Evolutionary conservation across 1,140 invertebrate genomes (phyloP).

Genomic region (Pissodes strobi): DNA sequence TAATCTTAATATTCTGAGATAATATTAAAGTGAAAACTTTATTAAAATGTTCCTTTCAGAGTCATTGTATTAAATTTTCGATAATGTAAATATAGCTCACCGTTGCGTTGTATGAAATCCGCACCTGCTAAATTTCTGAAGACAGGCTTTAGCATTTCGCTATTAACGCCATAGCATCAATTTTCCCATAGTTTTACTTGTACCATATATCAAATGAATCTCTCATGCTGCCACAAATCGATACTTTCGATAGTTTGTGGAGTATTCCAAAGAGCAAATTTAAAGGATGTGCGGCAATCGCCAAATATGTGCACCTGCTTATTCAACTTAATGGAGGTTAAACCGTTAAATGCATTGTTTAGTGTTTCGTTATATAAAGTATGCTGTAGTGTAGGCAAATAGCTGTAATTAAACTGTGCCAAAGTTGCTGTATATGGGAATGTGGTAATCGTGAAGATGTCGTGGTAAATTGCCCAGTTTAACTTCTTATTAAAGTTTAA

Average conservation of each 20-base stretch:
- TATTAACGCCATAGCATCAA: no score
- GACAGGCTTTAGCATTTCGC: no score
- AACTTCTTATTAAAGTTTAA: no score
- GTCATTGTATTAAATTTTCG: no score
- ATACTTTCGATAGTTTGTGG: slow-evolving; percentile 10
- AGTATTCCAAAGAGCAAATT: not conserved
- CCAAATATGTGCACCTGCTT: slow-evolving; percentile 6
- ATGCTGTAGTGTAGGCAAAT: not conserved
- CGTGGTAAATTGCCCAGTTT: no score
- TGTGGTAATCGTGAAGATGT: not conserved
- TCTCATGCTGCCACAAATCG: not conserved
- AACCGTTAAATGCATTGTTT: slow-evolving; percentile 2
- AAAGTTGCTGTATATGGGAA: not conserved
- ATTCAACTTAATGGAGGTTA: not conserved
- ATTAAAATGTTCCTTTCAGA: no score
- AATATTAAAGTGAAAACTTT: no score
- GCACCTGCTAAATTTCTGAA: no score
- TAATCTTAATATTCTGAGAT: no score
- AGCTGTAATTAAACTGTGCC: slow-evolving; percentile 5
- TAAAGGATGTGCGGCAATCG: slow-evolving; percentile 4
- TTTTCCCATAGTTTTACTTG: no score
- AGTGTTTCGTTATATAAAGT: slow-evolving; percentile 4
- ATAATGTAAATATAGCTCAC: no score
- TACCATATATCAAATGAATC: slow-evolving; percentile 7
- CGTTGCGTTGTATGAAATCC: no score